A percentile compares a stretch with the other conserved stretches of the same genome.
These are phyloP conservation scores for Trematomus bernacchii DNA, from an alignment of 2,797 vertebrate genomes.

Conservation along the genomic window DNA sequence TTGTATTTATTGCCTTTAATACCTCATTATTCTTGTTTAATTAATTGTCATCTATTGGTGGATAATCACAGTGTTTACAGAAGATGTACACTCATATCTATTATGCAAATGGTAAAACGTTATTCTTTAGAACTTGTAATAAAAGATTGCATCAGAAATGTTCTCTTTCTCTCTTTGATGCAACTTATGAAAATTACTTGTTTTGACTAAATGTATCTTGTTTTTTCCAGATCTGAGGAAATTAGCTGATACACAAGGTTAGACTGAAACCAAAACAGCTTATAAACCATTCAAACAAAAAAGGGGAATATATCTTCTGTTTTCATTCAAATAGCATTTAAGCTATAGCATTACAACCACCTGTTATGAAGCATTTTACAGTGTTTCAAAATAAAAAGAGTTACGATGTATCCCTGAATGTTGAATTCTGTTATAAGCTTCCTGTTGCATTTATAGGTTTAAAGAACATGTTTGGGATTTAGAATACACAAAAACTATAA, in stretches of 20 bases:
- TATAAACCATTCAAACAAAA: background rate
- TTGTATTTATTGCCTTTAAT: constrained; percentile 78
- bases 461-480: background rate
- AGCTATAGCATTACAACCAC: background rate
- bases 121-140: constrained; percentile 7
- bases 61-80: constrained; percentile 38
- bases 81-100: constrained; percentile 1
- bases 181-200: background rate
- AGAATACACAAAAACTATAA: background rate
- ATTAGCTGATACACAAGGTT: background rate
- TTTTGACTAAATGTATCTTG: background rate
- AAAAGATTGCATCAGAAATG: constrained; percentile 20
- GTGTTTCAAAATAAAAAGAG: background rate
- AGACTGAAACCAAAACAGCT: background rate
- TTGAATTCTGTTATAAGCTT: background rate
- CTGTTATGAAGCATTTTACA: background rate
- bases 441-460: background rate
- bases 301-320: background rate
- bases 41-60: constrained; percentile 78
- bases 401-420: background rate
- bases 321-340: constrained; percentile 10
- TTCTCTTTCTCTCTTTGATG: constrained; percentile 4
- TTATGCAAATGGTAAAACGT: background rate
- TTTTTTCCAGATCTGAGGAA: background rate
- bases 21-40: constrained; percentile 83